A percentile compares a stretch with the other conserved stretches of the same genome.
Evolutionary conservation across 2,888 invertebrate species (phyloP).

Genomic region (Gymnoscelis rufifasciata): DNA sequence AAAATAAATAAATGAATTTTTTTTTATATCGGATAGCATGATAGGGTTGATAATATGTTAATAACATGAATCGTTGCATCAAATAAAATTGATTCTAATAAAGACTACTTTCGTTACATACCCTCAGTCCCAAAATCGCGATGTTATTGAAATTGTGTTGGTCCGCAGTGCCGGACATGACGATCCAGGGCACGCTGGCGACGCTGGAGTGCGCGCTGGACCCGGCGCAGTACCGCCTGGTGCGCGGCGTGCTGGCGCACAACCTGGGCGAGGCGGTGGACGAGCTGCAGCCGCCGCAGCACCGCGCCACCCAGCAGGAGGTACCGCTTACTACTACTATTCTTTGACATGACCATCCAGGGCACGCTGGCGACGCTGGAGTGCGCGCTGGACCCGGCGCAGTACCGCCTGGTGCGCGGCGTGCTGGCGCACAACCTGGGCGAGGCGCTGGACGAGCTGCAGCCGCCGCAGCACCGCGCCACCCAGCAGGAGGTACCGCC

Average conservation of each 20-base stretch:
- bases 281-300: conserved; percentile 34
- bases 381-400: conserved; percentile 88
- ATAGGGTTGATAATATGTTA: too few relatives aligned
- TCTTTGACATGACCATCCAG: conserved; percentile 90
- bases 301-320: conserved; percentile 19
- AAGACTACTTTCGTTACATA: too few relatives aligned
- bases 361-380: conserved; percentile 92
- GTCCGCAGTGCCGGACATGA: conserved; percentile 84
- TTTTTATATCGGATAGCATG: too few relatives aligned
- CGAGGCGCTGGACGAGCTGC: neutral
- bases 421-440: conserved; percentile 88
- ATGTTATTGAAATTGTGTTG: neutral
- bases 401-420: conserved; percentile 93
- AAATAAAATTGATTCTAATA: too few relatives aligned
- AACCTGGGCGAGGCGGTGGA: conserved; percentile 90
- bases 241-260: conserved; percentile 91
- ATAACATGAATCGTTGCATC: too few relatives aligned
- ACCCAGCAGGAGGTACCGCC: conserved; percentile 14
- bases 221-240: conserved; percentile 90
- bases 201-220: conserved; percentile 91
- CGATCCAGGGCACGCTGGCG: conserved; percentile 90
- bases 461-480: conserved; percentile 9
- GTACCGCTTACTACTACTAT: conserved; percentile 1
- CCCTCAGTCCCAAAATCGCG: too few relatives aligned
- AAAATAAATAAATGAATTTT: too few relatives aligned